These are phyloP conservation scores for Ferrisia virgata DNA, from an alignment of 2,888 invertebrate genomes.

Conservation along the genomic window DNA sequence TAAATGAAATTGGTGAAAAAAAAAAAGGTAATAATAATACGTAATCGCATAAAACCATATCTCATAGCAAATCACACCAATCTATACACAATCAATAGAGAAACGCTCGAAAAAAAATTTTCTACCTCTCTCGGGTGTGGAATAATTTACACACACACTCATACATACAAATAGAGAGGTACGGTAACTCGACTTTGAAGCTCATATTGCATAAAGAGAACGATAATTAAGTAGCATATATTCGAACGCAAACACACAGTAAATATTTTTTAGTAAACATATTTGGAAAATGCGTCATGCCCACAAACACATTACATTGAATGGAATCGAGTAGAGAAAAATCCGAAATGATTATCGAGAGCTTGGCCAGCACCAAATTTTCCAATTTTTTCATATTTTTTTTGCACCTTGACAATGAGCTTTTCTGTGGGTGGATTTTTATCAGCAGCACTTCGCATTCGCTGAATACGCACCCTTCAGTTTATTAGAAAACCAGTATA, in stretches of 20 bases:
- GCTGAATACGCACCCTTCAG: no score
- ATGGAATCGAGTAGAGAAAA: neutral
- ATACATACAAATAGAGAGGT: neutral
- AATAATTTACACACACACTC: neutral
- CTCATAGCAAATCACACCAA: no score
- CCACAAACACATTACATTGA: neutral
- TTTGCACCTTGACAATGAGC: no score
- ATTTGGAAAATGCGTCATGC: conserved; percentile 13
- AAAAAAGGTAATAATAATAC: no score
- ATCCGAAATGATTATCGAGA: neutral
- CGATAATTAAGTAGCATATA: conserved; percentile 5
- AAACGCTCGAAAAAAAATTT: neutral
- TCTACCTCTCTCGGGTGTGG: no score
- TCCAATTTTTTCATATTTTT: neutral
- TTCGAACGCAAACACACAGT: neutral
- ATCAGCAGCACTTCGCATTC: no score
- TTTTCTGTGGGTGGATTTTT: no score
- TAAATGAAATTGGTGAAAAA: neutral
- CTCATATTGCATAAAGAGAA: conserved; percentile 20
- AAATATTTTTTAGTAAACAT: neutral
- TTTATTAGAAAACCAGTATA: no score
- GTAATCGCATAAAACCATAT: neutral
- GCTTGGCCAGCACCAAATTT: neutral
- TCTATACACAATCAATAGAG: no score
- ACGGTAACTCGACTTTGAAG: neutral